Conservation (phyloP, 2,797 vertebrate species). For the Sebastes kiyomatsui region DNA sequence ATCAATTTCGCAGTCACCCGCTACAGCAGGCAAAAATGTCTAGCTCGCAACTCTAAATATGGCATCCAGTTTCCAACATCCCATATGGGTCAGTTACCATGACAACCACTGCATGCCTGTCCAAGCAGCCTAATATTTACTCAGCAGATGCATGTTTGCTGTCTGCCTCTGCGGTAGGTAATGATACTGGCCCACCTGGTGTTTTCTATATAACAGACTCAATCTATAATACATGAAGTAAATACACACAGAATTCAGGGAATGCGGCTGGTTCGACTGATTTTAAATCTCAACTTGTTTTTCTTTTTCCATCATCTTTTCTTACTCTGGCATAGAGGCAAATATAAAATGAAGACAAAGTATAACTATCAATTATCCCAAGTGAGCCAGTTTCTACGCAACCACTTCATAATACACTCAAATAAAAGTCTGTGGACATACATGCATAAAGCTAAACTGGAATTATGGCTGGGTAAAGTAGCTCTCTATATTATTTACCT, state of each 20-base stretch:
- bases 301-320: neutral
- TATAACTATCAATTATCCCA: neutral
- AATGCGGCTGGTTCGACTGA: neutral
- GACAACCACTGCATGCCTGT: constrained; percentile 55
- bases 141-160: constrained; percentile 67
- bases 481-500: neutral
- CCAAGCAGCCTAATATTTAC: constrained; percentile 70
- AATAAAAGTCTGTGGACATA: neutral
- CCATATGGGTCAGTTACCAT: constrained; percentile 66
- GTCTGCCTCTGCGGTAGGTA: constrained; percentile 48
- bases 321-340: neutral
- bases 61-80: constrained; percentile 50
- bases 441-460: neutral
- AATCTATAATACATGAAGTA: constrained; percentile 56
- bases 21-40: constrained; percentile 30
- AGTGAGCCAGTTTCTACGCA: constrained; percentile 10
- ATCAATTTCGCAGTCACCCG: constrained; percentile 29
- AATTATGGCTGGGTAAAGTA: neutral
- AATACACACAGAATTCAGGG: constrained; percentile 22
- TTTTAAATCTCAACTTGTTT: neutral
- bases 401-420: neutral
- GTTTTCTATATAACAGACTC: constrained; percentile 48
- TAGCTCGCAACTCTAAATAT: constrained; percentile 49
- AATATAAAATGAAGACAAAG: neutral
- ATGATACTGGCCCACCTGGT: constrained; percentile 52